These are phyloP conservation scores for Heliconius hortense DNA, from an alignment of 2,888 invertebrate genomes.

Conservation along the genomic window DNA sequence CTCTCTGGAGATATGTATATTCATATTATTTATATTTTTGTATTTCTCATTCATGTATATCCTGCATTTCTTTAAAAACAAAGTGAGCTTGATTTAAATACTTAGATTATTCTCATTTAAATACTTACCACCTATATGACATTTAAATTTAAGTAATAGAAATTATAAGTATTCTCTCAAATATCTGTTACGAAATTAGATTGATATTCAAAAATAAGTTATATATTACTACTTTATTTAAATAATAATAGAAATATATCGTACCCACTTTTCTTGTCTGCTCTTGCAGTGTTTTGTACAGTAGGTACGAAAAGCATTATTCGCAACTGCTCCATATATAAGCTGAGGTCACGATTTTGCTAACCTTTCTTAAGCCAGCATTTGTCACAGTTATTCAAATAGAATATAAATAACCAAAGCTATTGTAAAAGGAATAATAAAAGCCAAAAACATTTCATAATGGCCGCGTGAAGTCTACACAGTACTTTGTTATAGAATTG, in stretches of 20 bases:
- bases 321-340: conserved; percentile 27
- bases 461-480: conserved; percentile 12
- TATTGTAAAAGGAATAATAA: conserved; percentile 27
- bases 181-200: not conserved
- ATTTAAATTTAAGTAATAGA: too few relatives aligned
- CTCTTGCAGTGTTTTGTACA: not conserved
- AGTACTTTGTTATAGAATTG: conserved; percentile 15
- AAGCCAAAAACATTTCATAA: conserved; percentile 29
- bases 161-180: not conserved
- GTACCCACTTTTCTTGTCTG: not conserved
- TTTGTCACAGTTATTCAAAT: conserved; percentile 46
- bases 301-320: too few relatives aligned
- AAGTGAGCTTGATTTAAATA: too few relatives aligned
- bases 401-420: conserved; percentile 32
- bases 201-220: not conserved
- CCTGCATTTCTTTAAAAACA: too few relatives aligned
- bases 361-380: conserved; percentile 27
- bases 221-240: not conserved
- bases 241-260: not conserved
- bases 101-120: too few relatives aligned
- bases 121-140: too few relatives aligned
- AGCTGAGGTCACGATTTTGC: conserved; percentile 38
- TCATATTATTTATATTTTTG: not conserved
- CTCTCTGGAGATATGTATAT: not conserved
- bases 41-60: too few relatives aligned